Evolutionary conservation across 2,113 vertebrate species (phyloP).

Genomic region (Pomatostomus ruficeps): DNA sequence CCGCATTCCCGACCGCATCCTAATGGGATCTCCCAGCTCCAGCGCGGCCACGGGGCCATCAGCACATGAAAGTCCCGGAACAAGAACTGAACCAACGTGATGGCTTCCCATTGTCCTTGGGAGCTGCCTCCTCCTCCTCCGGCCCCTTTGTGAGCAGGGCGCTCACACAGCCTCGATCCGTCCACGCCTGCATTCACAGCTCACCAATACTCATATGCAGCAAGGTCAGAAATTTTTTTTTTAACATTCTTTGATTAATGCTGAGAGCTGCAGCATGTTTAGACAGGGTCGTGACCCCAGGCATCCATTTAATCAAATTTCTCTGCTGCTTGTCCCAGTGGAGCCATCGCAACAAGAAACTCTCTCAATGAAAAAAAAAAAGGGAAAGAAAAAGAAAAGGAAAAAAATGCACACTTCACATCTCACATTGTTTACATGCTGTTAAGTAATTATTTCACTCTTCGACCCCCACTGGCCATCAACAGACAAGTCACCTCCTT

Average conservation of each 20-base stretch:
- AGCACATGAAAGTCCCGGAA: constrained; percentile 17
- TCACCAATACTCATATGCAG: constrained; percentile 57
- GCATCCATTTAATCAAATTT: constrained; percentile 92
- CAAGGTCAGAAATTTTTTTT: constrained; percentile 79
- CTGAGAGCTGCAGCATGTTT: constrained; percentile 83
- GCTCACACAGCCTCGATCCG: constrained; percentile 10
- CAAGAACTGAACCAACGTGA: constrained; percentile 1
- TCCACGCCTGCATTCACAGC: constrained; percentile 44
- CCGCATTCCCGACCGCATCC: neutral
- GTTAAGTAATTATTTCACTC: constrained; percentile 86
- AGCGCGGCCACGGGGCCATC: neutral
- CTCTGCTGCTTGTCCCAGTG: constrained; percentile 80
- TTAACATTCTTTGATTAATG: constrained; percentile 84
- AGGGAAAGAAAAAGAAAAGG: neutral
- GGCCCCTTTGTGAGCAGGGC: constrained; percentile 6
- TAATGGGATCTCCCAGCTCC: neutral
- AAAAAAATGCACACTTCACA: constrained; percentile 68
- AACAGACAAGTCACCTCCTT: constrained; percentile 78
- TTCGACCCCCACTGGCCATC: constrained; percentile 71
- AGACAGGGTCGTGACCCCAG: constrained; percentile 82
- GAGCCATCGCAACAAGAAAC: constrained; percentile 76
- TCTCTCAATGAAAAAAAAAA: constrained; percentile 70
- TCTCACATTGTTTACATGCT: constrained; percentile 81
- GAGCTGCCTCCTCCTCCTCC: neutral
- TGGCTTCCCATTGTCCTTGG: constrained; percentile 31